Evolutionary conservation across 2,888 invertebrate species (phyloP), one percentile per base, ranked within the genome.

Genomic region (Pheosia tremula): DNA sequence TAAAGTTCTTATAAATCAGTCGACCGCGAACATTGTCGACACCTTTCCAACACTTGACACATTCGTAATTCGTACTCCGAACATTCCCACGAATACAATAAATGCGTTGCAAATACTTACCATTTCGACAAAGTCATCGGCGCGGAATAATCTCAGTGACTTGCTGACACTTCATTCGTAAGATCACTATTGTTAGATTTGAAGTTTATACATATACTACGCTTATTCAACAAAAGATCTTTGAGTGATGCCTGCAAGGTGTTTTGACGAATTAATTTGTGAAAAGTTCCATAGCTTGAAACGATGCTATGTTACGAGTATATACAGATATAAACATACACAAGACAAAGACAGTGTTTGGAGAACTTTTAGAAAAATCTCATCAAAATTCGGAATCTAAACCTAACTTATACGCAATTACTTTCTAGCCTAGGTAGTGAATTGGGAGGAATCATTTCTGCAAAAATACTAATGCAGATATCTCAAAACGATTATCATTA

Each of bases 71-170:
- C 59, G 43, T 58, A 62, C 57, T 59, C 57, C 58, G 63, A 65
- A 61, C 45, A 68, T 78, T 77, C 80, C 75, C 80, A 81, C 71
- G 74, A 63, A 69, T 64, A 10, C 36, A 64, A 72, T 43, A 24
- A 56, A n/a, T n/a, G 7, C 24, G 4, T 56, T 45, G 45, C 10
- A 36, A 56, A 36, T 6, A 11, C 37, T 13, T 69, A 59, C 59
- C 47, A 61, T 63, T 64, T 58, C 68, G 63, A 60, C 71, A 68
- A 68, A 67, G 54, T 50, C 75, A 73, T 38, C 64, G 72, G 68
- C 58, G 72, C 72, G 75, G 73, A 80, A 80, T 77, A 78, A 81
- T 79, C 76, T 61, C 67, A 74, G 66, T 80, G 81, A 81, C 81
- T 84, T 76, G 73, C 71, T 82, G 81, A 82, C 82, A 81, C 74